Conservation (phyloP, 2,113 vertebrate genomes). For the Beaufortia kweichowensis region DNA sequence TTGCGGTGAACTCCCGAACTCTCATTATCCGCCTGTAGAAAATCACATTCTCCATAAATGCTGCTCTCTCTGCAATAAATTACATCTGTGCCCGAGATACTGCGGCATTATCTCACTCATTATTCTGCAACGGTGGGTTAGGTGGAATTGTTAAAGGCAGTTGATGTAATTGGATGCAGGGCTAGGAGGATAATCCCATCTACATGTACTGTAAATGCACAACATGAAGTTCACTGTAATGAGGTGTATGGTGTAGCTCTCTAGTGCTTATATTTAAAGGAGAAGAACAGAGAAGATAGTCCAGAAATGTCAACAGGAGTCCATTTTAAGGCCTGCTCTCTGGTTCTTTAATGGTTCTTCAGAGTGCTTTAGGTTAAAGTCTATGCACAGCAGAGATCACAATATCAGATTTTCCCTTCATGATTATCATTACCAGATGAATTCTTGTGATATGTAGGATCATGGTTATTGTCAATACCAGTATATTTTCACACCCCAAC, state of each 20-base stretch:
- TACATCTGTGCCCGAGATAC: conserved; percentile 65
- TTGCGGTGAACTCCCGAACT: conserved; percentile 72
- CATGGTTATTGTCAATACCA: no score
- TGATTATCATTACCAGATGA: no score
- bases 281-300: conserved; percentile 16
- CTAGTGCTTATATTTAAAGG: conserved; percentile 16
- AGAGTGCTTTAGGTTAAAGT: neutral
- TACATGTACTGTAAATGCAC: conserved; percentile 38
- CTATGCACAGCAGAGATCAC: no score
- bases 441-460: no score
- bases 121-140: conserved; percentile 64
- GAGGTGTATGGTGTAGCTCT: neutral
- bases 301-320: conserved; percentile 11
- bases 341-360: conserved; percentile 1
- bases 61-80: conserved; percentile 61
- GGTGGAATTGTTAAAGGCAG: conserved; percentile 62
- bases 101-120: conserved; percentile 66
- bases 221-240: conserved; percentile 39
- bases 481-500: no score
- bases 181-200: conserved; percentile 23
- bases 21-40: conserved; percentile 63
- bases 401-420: no score
- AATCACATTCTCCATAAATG: conserved; percentile 55
- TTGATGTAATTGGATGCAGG: conserved; percentile 44
- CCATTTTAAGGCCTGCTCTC: conserved; percentile 6